These are phyloP conservation scores for Chiroxiphia lanceolata DNA, from an alignment of 2,797 vertebrate genomes.

Conservation along the genomic window DNA sequence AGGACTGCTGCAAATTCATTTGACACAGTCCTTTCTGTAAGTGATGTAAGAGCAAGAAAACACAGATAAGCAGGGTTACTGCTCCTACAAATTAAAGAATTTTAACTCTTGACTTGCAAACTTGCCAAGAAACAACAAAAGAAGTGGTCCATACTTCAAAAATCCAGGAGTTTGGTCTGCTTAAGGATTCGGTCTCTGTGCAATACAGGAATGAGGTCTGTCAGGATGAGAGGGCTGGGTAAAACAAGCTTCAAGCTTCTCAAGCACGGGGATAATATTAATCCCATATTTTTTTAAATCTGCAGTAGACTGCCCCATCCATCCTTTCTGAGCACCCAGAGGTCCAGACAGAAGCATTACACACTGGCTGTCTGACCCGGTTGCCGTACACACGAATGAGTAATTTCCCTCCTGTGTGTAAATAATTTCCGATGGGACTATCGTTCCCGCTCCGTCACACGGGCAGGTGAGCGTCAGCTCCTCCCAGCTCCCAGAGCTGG, in stretches of 20 bases:
- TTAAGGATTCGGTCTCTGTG: neutral
- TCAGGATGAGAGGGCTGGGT: neutral
- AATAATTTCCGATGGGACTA: neutral
- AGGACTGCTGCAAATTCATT: neutral
- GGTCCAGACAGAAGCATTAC: neutral
- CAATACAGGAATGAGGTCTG: rapidly evolving
- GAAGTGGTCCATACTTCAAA: neutral
- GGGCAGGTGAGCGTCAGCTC: neutral
- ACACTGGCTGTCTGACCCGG: neutral
- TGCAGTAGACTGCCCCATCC: neutral
- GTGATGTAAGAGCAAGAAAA: neutral
- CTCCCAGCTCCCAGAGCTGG: neutral
- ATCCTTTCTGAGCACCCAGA: neutral
- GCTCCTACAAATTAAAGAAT: neutral
- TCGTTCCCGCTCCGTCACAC: neutral
- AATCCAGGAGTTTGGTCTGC: neutral
- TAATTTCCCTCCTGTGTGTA: slow-evolving; percentile 20
- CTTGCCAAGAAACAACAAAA: neutral
- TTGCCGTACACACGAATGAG: neutral
- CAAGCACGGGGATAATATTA: neutral
- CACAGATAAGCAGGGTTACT: neutral
- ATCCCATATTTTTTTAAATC: neutral
- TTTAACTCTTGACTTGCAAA: neutral
- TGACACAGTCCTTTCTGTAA: neutral
- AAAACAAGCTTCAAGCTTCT: neutral